Evolutionary conservation across 2,888 invertebrate genomes (phyloP).

Genomic region (Tetheella fluctuosa): DNA sequence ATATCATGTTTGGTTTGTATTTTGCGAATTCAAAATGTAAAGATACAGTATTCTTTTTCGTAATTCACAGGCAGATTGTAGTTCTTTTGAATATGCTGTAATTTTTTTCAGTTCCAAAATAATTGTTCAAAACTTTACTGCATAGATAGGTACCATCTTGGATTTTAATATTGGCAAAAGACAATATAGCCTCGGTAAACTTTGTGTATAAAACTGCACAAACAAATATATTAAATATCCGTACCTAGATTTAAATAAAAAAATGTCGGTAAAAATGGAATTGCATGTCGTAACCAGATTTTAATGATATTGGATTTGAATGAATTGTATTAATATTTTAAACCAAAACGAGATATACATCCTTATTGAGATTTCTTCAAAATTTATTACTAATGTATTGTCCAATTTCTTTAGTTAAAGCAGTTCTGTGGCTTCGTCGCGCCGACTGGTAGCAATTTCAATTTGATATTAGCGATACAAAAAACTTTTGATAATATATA

Average conservation of each 20-base stretch:
- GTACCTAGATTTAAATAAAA: background rate
- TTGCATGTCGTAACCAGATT: background rate
- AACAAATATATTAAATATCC: constrained; percentile 19
- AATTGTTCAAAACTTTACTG: no score
- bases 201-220: constrained; percentile 22
- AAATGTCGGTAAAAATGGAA: background rate
- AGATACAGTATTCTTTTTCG: background rate
- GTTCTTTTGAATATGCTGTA: background rate
- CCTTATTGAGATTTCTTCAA: background rate
- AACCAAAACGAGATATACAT: background rate
- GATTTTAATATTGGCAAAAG: background rate
- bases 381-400: background rate
- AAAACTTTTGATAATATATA: no score
- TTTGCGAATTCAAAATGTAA: constrained; percentile 6
- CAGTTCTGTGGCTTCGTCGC: no score
- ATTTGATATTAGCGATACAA: no score
- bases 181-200: background rate
- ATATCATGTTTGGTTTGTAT: background rate
- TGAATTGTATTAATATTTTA: background rate
- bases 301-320: background rate
- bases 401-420: no score
- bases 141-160: background rate
- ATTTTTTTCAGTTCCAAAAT: no score
- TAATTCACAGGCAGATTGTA: background rate
- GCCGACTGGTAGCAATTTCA: no score